Evolutionary conservation across 2,888 invertebrate species (phyloP), one percentile per base, ranked within the genome.

Genomic region (Notodonta dromedarius): DNA sequence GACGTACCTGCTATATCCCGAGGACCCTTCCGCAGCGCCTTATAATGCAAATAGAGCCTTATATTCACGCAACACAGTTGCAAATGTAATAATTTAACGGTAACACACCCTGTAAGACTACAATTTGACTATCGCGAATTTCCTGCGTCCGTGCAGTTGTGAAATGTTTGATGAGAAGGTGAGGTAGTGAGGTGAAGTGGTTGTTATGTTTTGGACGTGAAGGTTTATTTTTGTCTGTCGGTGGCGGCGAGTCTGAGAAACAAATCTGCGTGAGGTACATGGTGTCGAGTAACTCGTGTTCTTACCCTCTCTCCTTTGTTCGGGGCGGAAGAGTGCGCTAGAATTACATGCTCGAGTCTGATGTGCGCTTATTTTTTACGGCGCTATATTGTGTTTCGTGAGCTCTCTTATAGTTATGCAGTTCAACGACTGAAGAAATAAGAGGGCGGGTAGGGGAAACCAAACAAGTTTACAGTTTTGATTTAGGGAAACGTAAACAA

Each of bases 251-350:
- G 79, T 86, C 84, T 83, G 90, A 89, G 91, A 93, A 93, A 92
- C 93, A 93, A 93, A 93, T 93, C 93, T 92, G 93, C 90, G 92
- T 92, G 88, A 91, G 91, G 91, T 88, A 88, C 89, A 82, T 90
- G 91, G 93, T 93, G 93, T 93, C 92, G 93, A 91, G 92, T 93
- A 92, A 93, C 93, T 93, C 93, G 92, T 92, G 93, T 93, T 91
- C 92, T 92, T 93, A 91, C 93, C 92, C 93, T 92, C 93, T 89
- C 91, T 90, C 89, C 89, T 93, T 93, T 93, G 93, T 93, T 91
- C 90, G 88, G 85, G 88, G 89, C 93, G 93, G 93, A 93, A 93
- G 93, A 92, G 92, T 90, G 89, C 91, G 92, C 93, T 93, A 93
- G 93, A 93, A 93, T 93, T 93, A 93, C 93, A 93, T 91, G 93